A percentile compares a stretch with the other conserved stretches of the same genome.
Conservation (phyloP, 2,797 vertebrate species). For the Anolis apletophallus region DNA sequence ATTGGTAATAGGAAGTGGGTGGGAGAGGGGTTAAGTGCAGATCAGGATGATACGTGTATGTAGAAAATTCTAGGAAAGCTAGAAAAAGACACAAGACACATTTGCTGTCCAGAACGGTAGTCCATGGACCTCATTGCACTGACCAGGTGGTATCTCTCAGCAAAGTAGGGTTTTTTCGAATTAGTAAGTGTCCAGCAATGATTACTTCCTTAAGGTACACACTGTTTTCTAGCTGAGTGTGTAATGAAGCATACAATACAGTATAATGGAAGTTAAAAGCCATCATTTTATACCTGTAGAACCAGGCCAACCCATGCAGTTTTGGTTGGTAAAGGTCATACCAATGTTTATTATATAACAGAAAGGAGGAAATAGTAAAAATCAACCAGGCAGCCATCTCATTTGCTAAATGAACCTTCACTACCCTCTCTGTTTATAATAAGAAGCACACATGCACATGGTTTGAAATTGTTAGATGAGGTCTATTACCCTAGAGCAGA, state of each 20-base stretch:
- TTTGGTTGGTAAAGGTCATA: background rate
- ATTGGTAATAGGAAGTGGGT: background rate
- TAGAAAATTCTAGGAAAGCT: background rate
- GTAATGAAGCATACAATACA: background rate
- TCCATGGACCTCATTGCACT: background rate
- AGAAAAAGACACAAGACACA: background rate
- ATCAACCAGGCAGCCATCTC: background rate
- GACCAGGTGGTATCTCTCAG: background rate
- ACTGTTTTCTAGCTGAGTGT: background rate
- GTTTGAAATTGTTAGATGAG: background rate
- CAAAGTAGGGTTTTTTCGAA: too few species aligned
- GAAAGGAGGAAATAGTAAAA: background rate
- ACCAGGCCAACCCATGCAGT: too few species aligned
- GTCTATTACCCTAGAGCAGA: background rate
- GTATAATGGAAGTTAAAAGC: background rate
- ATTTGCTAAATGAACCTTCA: background rate
- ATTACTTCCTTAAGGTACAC: background rate
- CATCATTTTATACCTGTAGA: background rate
- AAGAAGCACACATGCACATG: background rate
- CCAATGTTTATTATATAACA: background rate
- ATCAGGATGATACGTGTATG: conserved; percentile 3
- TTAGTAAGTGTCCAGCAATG: background rate
- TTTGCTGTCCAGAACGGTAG: background rate
- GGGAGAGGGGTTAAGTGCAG: background rate
- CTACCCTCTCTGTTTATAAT: background rate